Conservation (phyloP, 2,797 vertebrate species). For the Erethizon dorsatum region DNA sequence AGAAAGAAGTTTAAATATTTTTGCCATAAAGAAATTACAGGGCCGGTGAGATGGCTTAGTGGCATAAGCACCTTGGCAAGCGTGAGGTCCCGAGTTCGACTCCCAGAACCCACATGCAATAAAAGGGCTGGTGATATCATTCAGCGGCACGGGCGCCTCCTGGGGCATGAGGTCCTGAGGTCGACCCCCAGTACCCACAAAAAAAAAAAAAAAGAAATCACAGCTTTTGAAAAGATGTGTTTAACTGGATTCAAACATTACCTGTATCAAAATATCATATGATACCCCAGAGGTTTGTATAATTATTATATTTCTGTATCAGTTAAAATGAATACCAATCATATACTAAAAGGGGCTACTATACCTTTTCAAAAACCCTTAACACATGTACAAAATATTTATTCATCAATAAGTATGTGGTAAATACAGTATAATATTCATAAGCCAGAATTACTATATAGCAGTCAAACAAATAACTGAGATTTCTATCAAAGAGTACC, state of each 20-base stretch:
- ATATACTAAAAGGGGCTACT: background rate
- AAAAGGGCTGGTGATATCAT: too few species aligned
- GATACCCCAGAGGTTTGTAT: background rate
- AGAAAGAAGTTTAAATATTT: background rate
- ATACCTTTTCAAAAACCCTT: background rate
- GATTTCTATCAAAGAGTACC: background rate
- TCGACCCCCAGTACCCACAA: too few species aligned
- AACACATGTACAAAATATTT: conserved; percentile 1
- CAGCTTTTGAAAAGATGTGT: background rate
- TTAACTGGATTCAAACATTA: background rate
- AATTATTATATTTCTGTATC: background rate
- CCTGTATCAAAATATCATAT: background rate
- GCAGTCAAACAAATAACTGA: background rate
- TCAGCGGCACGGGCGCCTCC: too few species aligned
- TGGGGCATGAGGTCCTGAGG: too few species aligned
- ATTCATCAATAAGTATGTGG: background rate
- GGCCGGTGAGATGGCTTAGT: too few species aligned
- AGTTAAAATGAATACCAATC: background rate
- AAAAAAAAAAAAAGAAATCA: background rate
- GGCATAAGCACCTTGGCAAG: too few species aligned
- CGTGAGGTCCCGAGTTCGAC: too few species aligned
- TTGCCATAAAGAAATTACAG: background rate
- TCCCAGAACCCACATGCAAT: too few species aligned
- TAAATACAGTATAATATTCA: conserved; percentile 15
- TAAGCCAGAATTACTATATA: background rate